These are phyloP conservation scores for Pterocles burchelli DNA, from an alignment of 2,113 vertebrate genomes.

Conservation along the genomic window DNA sequence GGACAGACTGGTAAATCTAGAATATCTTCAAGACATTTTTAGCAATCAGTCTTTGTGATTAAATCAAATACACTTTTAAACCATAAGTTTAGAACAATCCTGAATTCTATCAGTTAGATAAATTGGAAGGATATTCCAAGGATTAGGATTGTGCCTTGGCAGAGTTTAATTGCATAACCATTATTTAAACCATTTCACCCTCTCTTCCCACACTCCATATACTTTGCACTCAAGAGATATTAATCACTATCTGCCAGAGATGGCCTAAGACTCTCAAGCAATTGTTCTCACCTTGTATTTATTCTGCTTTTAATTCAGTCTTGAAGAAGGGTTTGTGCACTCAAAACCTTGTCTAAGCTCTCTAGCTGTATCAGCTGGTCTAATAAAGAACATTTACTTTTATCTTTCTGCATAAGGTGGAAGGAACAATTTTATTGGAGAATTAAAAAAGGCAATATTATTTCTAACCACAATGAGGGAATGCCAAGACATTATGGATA, in stretches of 20 bases:
- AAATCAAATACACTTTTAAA: not conserved
- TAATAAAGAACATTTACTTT: not conserved
- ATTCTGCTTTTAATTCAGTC: not conserved
- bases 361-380: not conserved
- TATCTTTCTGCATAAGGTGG: not conserved
- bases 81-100: not conserved
- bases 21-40: not conserved
- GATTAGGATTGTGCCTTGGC: not conserved
- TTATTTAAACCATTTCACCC: not conserved
- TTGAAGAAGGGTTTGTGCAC: not conserved
- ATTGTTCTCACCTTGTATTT: not conserved
- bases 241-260: not conserved
- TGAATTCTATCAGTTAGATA: not conserved
- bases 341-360: not conserved
- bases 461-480: not conserved
- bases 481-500: not conserved
- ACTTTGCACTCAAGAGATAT: not conserved
- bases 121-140: not conserved
- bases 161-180: not conserved
- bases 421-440: not conserved
- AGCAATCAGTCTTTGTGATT: not conserved
- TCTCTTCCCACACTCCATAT: not conserved
- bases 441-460: not conserved
- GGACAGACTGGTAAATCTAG: not conserved
- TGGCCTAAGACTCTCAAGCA: not conserved